Percentiles rank a stretch among this genome's conserved stretches.
phyloP scores from a whole-genome alignment of 2,113 vertebrate genomes.

The Ibidorhyncha struthersii region DNA sequence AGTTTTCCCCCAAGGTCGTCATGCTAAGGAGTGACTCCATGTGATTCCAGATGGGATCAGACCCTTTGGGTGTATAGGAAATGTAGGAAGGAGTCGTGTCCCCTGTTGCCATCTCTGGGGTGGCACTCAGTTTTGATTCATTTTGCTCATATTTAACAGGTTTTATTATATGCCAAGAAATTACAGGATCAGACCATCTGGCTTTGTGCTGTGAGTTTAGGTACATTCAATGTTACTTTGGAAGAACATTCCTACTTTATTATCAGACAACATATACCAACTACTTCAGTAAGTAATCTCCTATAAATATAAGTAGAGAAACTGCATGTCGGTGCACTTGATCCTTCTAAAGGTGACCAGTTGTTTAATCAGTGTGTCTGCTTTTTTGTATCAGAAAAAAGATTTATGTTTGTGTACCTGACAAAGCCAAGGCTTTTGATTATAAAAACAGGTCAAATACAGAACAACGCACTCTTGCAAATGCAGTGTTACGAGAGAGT shows the following conservation, averaged over 20 bases:
- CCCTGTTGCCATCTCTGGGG: background rate
- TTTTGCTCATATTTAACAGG: background rate
- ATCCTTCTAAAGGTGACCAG: background rate
- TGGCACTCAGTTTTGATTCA: background rate
- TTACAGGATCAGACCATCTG: background rate
- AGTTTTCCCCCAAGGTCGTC: background rate
- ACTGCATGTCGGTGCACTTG: background rate
- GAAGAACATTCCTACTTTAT: background rate
- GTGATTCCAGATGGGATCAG: background rate
- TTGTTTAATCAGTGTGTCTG: background rate
- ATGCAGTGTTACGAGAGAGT: background rate
- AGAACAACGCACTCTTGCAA: slow-evolving; percentile 20
- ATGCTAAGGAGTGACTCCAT: fast-evolving
- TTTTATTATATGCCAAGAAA: background rate
- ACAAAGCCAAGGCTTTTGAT: slow-evolving; percentile 12
- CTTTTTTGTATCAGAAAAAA: background rate
- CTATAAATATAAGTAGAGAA: background rate
- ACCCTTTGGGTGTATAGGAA: background rate
- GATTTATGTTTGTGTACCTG: background rate
- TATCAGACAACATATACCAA: background rate
- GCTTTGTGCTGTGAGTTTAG: background rate
- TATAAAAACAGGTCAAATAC: background rate
- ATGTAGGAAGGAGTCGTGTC: background rate
- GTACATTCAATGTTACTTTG: background rate
- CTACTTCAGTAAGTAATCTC: background rate